Conservation (phyloP, 2,797 vertebrate species). For the Phoebastria nigripes region DNA sequence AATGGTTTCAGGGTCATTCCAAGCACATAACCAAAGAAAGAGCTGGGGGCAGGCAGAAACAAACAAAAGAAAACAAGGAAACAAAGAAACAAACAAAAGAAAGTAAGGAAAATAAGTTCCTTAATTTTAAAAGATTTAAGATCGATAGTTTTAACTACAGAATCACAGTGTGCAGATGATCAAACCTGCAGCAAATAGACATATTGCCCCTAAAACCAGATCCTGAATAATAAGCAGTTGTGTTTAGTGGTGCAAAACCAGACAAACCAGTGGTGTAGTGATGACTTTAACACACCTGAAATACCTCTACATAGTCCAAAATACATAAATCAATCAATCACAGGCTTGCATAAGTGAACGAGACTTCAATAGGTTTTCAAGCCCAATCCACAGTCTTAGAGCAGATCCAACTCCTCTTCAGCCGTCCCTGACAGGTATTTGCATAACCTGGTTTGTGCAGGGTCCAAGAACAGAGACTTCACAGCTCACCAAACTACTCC, state of each 20-base stretch:
- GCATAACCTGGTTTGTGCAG: not conserved
- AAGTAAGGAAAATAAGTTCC: not conserved
- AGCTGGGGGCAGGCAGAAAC: not conserved
- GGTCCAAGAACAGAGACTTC: not conserved
- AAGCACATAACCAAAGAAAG: not conserved
- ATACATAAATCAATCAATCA: not conserved
- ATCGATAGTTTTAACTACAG: not conserved
- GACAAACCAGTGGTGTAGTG: rapidly evolving
- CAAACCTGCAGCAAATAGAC: not conserved
- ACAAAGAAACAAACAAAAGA: not conserved
- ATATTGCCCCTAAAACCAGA: not conserved
- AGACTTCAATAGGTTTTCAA: not conserved
- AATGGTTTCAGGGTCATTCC: not conserved
- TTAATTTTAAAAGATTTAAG: not conserved
- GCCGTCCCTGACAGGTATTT: not conserved
- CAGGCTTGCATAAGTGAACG: not conserved
- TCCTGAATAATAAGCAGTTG: not conserved
- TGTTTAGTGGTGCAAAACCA: not conserved
- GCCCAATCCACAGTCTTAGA: not conserved
- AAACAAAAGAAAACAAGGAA: not conserved
- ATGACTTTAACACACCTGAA: not conserved
- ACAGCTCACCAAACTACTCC: not conserved
- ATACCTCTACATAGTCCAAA: not conserved
- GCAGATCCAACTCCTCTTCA: not conserved
- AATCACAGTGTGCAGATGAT: not conserved